A percentile compares a stretch with the other conserved stretches of the same genome.
These are phyloP conservation scores for Drosophila kohkoa DNA, from an alignment of 1,140 invertebrate genomes.

Conservation along the genomic window DNA sequence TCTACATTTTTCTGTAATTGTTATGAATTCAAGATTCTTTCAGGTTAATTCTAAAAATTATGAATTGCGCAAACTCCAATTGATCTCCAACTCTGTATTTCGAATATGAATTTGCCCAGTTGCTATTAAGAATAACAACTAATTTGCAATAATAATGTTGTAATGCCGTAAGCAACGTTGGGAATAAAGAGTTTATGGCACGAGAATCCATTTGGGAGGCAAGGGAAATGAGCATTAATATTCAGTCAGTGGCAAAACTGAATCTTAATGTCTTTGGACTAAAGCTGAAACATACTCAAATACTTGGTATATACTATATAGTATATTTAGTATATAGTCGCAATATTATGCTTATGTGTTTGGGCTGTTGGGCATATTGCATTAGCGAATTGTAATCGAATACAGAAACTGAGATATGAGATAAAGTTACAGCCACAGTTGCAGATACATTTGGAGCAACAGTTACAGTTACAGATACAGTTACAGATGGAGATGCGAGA, in stretches of 20 bases:
- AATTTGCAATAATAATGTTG: not conserved
- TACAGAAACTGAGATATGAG: conserved; percentile 12
- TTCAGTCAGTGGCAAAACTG: conserved; percentile 22
- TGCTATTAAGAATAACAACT: not conserved
- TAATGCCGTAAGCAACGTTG: not conserved
- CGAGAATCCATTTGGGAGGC: not conserved
- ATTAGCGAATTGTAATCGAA: conserved; percentile 39
- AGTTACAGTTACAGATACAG: conserved; percentile 8
- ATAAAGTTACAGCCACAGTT: not conserved
- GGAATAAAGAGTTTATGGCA: not conserved
- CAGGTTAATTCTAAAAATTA: too few relatives aligned
- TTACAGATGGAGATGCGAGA: not conserved
- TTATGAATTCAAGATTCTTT: too few relatives aligned
- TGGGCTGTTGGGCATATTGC: conserved; percentile 24
- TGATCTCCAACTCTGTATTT: not conserved
- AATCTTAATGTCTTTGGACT: conserved; percentile 19
- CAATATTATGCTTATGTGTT: conserved; percentile 3
- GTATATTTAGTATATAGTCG: too few relatives aligned
- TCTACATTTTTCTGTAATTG: too few relatives aligned
- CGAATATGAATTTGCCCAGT: not conserved
- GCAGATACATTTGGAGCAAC: not conserved
- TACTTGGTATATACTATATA: too few relatives aligned
- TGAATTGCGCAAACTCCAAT: too few relatives aligned
- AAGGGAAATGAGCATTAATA: conserved; percentile 12
- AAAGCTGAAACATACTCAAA: conserved; percentile 8